Evolutionary conservation across 1,140 invertebrate genomes (phyloP), one percentile per base, ranked within the genome.

Genomic region (Heliconius eleuchia): DNA sequence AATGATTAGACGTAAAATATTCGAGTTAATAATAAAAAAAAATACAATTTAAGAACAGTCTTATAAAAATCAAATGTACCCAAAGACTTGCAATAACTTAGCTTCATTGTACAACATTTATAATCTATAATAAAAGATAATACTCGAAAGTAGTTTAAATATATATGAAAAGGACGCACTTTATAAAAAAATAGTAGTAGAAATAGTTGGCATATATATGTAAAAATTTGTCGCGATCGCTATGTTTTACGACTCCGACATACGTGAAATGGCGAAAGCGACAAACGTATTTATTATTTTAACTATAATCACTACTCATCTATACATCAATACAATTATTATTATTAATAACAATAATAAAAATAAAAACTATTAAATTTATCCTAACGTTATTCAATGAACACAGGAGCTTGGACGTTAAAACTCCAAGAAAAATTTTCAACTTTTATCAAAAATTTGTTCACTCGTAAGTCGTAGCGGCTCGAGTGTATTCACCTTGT

Each of bases 321-420:
- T 71, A 71, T 37, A 72, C 71, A 72, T 72, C 71, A 72, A 72
- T 39, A 72, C 37, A 30, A 16, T 66, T 30, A 66, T 66, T 27
- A 60, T 52, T 77, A 80, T 52, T 76, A 30, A 71, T 76, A 70
- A 66, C 30, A 18, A 70, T 77, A n/a, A 77, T 77, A 77, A 71
- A 70, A 66, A 75, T 78, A 74, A 74, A 74, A 77, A 76, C 71
- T 80, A 72, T 79, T 77, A 75, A 60, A 55, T 72, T 66, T 72
- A 78, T 78, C 73, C 83, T 91, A 90, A 80, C 74, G 74, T 85
- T 91, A 93, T 80, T 81, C 85, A 87, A 89, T 91, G 92, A 92
- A 93, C 91, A 93, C 89, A 92, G 85, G 84, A 87, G 82, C 86
- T 89, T 88, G 90, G 90, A 91, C 85, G 77, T 75, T 50, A 78